A percentile compares a stretch with the other conserved stretches of the same genome.
These are phyloP conservation scores for Pachypanchax playfairii DNA, from an alignment of 2,113 vertebrate species.

Conservation along the genomic window DNA sequence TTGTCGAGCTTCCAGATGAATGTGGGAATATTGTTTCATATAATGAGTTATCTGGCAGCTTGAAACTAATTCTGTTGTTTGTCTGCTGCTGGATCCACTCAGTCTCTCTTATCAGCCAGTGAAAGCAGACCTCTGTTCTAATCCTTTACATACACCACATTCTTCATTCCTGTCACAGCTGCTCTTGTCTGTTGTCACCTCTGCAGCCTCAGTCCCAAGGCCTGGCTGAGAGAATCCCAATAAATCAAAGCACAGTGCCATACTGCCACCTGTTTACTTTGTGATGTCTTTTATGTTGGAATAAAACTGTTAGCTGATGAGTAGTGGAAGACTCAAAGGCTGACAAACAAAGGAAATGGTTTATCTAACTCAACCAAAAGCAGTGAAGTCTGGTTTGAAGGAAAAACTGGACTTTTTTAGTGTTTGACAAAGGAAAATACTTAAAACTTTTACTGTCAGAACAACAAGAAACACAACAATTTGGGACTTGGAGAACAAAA, in stretches of 20 bases:
- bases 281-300: background rate
- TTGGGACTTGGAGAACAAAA: no score
- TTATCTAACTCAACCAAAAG: background rate
- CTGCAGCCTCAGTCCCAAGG: conserved; percentile 59
- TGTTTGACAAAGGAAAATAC: no score
- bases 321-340: background rate
- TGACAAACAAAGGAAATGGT: background rate
- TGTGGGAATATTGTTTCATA: conserved; percentile 3
- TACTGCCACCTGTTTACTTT: background rate
- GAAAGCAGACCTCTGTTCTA: conserved; percentile 81
- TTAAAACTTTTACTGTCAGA: no score
- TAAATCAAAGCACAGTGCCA: background rate
- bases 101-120: conserved; percentile 44
- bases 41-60: conserved; percentile 41
- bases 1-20: background rate
- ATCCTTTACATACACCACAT: conserved; percentile 68
- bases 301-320: background rate
- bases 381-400: background rate
- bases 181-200: conserved; percentile 83
- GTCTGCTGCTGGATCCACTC: conserved; percentile 31
- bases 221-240: conserved; percentile 19
- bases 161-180: conserved; percentile 81
- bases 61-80: conserved; percentile 54
- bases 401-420: no score
- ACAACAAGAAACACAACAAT: no score